phyloP scores from a whole-genome alignment of 2,888 invertebrate species.

The Celastrina argiolus region DNA sequence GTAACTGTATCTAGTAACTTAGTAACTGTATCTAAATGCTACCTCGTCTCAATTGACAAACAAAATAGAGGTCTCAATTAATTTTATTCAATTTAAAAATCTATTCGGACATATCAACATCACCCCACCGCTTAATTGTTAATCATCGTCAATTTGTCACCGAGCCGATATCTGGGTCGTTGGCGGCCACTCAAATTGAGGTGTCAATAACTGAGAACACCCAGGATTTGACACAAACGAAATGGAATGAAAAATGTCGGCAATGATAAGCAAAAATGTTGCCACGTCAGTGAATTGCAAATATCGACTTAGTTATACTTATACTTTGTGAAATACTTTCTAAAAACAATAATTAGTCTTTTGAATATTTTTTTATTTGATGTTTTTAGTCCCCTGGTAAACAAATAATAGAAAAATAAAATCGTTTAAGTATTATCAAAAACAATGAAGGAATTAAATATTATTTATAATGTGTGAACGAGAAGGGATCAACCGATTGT shows the following conservation, averaged over 20 bases:
- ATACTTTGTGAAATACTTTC: too few relatives aligned
- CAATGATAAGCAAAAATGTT: background rate
- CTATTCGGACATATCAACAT: background rate
- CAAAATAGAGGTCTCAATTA: background rate
- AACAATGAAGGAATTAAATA: too few relatives aligned
- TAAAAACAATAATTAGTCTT: too few relatives aligned
- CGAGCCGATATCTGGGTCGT: background rate
- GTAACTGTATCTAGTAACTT: too few relatives aligned
- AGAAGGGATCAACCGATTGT: too few relatives aligned
- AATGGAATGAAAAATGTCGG: background rate
- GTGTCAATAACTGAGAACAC: background rate
- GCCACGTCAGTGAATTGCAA: background rate
- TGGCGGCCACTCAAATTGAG: background rate
- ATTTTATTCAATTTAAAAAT: conserved; percentile 11
- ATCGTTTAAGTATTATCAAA: too few relatives aligned
- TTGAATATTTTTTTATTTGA: too few relatives aligned
- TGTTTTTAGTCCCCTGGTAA: too few relatives aligned
- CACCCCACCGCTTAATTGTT: background rate
- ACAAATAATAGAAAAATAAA: too few relatives aligned
- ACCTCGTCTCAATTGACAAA: background rate
- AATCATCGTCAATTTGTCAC: conserved; percentile 7
- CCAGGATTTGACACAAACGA: background rate
- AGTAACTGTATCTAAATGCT: too few relatives aligned
- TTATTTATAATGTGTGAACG: too few relatives aligned
- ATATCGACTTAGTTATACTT: too few relatives aligned